These are phyloP conservation scores for Tinea pellionella DNA, from an alignment of 2,888 invertebrate genomes.

Conservation along the genomic window DNA sequence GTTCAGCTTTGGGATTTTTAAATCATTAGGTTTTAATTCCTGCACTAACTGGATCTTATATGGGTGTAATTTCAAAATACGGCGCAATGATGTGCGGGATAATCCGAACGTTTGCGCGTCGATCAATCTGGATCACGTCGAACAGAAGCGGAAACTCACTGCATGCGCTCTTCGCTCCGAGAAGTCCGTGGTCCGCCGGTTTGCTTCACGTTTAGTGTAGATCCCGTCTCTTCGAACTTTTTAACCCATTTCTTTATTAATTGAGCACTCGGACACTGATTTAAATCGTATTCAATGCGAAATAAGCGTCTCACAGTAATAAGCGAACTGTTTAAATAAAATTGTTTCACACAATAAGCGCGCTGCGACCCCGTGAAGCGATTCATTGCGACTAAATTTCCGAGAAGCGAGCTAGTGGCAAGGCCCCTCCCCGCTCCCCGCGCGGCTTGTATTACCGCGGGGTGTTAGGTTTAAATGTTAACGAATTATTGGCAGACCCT, in stretches of 20 bases:
- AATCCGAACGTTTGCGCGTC: constrained; percentile 20
- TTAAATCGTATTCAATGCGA: constrained; percentile 12
- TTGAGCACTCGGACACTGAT: constrained; percentile 14
- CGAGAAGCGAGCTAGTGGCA: constrained; percentile 17
- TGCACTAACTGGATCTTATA: constrained; percentile 14
- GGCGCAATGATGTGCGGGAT: constrained; percentile 19
- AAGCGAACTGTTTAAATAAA: constrained; percentile 21
- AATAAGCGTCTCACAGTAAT: constrained; percentile 17
- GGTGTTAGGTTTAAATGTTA: constrained; percentile 17
- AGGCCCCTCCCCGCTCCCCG: constrained; percentile 7
- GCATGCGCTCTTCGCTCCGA: constrained; percentile 16
- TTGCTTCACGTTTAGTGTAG: constrained; percentile 20
- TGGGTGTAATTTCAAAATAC: constrained; percentile 18
- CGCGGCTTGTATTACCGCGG: constrained; percentile 13
- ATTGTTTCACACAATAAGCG: constrained; percentile 20
- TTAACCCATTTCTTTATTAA: constrained; percentile 16
- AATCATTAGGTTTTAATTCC: constrained; percentile 9
- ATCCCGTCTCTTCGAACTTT: constrained; percentile 16
- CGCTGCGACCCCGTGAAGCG: constrained; percentile 21
- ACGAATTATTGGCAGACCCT: constrained; percentile 18
- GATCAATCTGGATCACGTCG: constrained; percentile 21
- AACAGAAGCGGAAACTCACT: constrained; percentile 17
- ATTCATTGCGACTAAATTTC: constrained; percentile 21
- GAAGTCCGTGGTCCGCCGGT: constrained; percentile 14
- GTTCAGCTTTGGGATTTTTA: constrained; percentile 9